A percentile compares a stretch with the other conserved stretches of the same genome.
Conservation (phyloP, 2,113 vertebrate species). For the Hydrochoerus hydrochaeris region DNA sequence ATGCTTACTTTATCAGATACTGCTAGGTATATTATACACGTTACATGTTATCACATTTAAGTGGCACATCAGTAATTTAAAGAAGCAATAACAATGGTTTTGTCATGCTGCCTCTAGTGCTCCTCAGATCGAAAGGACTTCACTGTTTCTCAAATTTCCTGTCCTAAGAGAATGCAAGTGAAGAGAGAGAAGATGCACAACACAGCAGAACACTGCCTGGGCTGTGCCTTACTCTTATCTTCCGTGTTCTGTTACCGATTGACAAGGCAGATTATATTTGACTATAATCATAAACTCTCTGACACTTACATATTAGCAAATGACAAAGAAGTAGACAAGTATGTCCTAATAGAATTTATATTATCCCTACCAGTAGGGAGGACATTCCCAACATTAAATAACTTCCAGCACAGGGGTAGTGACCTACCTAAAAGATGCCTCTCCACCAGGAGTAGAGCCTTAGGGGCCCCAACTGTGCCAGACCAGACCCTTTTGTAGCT, state of each 20-base stretch:
- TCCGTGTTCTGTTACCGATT: neutral
- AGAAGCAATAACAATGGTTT: neutral
- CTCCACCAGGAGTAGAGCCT: neutral
- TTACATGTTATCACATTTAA: neutral
- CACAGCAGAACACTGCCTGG: neutral
- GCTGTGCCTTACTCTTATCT: neutral
- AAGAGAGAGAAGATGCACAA: neutral
- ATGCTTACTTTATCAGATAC: neutral
- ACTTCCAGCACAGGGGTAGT: neutral
- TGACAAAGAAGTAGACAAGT: neutral
- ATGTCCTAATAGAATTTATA: neutral
- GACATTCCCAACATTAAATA: neutral
- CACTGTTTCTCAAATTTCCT: neutral
- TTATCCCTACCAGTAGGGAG: neutral
- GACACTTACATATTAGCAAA: neutral
- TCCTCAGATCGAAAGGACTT: neutral
- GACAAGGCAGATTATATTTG: neutral
- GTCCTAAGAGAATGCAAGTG: neutral
- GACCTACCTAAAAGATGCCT: neutral
- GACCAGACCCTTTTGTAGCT: neutral
- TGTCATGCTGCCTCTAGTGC: neutral
- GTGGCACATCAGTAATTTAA: neutral
- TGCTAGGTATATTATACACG: neutral
- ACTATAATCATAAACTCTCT: neutral
- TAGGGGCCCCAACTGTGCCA: neutral